Base-by-base conservation (phyloP, 1,140 invertebrate species). In the Delia radicum region DNA sequence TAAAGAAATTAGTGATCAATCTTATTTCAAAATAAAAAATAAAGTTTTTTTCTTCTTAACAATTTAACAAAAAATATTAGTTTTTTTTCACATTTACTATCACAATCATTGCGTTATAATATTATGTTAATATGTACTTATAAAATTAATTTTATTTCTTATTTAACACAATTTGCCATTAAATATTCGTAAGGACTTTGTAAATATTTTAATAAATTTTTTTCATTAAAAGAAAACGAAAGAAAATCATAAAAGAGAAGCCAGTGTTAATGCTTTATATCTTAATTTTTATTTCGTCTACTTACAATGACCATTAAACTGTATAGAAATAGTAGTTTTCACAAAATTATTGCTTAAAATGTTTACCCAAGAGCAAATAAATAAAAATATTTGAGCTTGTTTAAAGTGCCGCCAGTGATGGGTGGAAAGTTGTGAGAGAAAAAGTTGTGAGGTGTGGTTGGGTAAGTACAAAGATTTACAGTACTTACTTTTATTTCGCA, bases 261-360 rank as follows among this genome's bases (percentile, higher is more conserved):
- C 5, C 7, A 3, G n/a, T 55, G n/a, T 55, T 55, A 69, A 69
- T 33, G 65, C 26, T 33, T 69, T 18, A 69, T 28, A 69, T 69
- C 65, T 69, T 33, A 69, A 69, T 69, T 69, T 69, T 69, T 33
- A 69, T 69, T 69, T 69, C 65, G 21, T 33, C 65, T 69, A 69
- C 21, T 69, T 69, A 33, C 65, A 69, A 69, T 33, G 65, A 69
- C 65, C 65, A 33, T 69, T 21, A 69, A 69, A 69, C 21, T 15
- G 65, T 33, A 69, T 69, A 69, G 21, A 69, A 69, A 31, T 69
- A 33, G 24, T 29, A 69, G 33, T 69, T 31, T 33, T 15, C 65
- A 69, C 65, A 29, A 69, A 69, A 69, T 69, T 69, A 69, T 69
- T 28, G 29, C 65, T 69, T 69, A 69, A n/a, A 69, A 69, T 69